Evolutionary conservation across 2,113 vertebrate species (phyloP).

Genomic region (Oncorhynchus nerka): DNA sequence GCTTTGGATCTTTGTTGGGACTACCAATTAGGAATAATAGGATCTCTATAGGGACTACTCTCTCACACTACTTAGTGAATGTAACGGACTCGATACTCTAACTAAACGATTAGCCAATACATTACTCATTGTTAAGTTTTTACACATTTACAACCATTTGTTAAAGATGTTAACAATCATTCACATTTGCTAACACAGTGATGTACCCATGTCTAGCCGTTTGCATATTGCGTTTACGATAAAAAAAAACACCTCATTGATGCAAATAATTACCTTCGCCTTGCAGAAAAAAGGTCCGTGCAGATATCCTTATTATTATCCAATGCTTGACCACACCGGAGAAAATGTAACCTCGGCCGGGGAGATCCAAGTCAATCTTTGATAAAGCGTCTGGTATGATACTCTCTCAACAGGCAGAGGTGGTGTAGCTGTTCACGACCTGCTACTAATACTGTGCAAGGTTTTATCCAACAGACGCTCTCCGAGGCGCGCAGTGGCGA

Average conservation of each 20-base stretch:
- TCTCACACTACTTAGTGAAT: background rate
- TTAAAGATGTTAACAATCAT: background rate
- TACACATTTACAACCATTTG: background rate
- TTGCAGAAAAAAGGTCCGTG: slow-evolving; percentile 22
- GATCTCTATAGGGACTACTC: background rate
- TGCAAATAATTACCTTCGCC: slow-evolving; percentile 50
- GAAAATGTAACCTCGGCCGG: slow-evolving; percentile 1
- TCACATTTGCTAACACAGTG: background rate
- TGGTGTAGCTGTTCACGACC: slow-evolving; percentile 34
- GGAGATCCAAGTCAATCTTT: slow-evolving; percentile 2
- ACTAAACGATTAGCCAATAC: background rate
- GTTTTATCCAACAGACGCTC: slow-evolving; percentile 70
- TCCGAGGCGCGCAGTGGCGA: slow-evolving; percentile 36
- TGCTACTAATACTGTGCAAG: slow-evolving; percentile 31
- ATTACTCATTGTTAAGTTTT: background rate
- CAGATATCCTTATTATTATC: slow-evolving; percentile 63
- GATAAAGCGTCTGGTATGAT: slow-evolving; percentile 20
- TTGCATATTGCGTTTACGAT: background rate
- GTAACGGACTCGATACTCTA: background rate
- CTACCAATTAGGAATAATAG: too few species aligned
- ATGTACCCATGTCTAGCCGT: background rate
- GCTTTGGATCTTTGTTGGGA: background rate
- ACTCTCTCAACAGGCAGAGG: slow-evolving; percentile 2
- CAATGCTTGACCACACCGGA: slow-evolving; percentile 35
- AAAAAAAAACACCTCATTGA: background rate